Evolutionary conservation across 2,113 vertebrate genomes (phyloP).

Genomic region (Anhinga anhinga): DNA sequence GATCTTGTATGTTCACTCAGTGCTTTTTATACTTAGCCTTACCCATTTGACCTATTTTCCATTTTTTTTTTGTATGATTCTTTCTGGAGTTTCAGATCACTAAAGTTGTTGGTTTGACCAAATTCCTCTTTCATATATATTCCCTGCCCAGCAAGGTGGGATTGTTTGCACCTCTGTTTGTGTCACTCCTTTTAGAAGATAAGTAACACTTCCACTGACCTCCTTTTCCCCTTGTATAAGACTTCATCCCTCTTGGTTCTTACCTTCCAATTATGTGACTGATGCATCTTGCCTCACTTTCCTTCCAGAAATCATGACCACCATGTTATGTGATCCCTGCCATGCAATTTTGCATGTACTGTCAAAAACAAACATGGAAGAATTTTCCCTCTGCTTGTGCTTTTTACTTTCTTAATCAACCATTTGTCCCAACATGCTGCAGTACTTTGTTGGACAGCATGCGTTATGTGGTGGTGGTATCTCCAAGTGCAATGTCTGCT

Average conservation of each 20-base stretch:
- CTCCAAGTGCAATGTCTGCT: not conserved
- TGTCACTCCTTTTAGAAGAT: not conserved
- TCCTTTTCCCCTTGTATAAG: not conserved
- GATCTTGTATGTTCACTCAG: not conserved
- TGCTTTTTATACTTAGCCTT: not conserved
- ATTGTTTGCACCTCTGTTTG: not conserved
- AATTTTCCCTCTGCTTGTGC: not conserved
- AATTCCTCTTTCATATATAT: not conserved
- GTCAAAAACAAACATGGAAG: not conserved
- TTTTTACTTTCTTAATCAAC: not conserved
- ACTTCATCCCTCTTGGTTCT: not conserved
- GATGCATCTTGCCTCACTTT: not conserved
- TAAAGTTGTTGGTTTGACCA: not conserved
- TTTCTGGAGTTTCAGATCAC: not conserved
- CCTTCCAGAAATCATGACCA: not conserved
- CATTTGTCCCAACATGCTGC: not conserved
- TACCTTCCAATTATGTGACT: not conserved
- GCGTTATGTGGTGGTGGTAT: not conserved
- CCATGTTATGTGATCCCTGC: accelerated
- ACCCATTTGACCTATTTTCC: not conserved
- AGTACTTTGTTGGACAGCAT: not conserved
- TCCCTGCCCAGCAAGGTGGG: not conserved
- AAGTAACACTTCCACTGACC: not conserved
- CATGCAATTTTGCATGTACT: not conserved
- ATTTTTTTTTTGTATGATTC: not conserved